Conservation (phyloP, 2,113 vertebrate species). For the Carassius gibelio region DNA sequence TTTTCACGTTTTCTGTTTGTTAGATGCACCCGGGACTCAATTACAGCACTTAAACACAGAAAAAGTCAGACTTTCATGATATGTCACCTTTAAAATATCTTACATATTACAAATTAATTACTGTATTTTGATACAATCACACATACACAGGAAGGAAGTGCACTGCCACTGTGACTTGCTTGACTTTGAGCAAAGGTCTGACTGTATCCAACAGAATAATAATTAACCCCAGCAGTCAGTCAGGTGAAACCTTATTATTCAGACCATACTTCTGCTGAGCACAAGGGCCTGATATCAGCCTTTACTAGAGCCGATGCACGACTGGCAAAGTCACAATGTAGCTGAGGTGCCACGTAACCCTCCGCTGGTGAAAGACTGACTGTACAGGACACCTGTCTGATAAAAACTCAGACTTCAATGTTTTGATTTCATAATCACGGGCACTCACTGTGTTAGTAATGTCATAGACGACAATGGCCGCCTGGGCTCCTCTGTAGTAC, state of each 20-base stretch:
- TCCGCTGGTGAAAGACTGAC: background rate
- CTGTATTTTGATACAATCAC: no score
- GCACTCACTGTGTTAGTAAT: constrained; percentile 95
- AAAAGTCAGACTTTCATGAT: no score
- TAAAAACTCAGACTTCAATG: background rate
- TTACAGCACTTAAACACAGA: no score
- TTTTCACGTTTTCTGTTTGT: no score
- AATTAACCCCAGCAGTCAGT: constrained; percentile 54
- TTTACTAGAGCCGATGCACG: background rate
- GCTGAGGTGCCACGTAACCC: background rate
- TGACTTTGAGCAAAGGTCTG: constrained; percentile 58
- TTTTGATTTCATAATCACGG: background rate
- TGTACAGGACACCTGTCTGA: background rate
- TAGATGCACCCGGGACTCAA: no score
- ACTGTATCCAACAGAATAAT: constrained; percentile 50
- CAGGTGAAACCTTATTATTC: constrained; percentile 38
- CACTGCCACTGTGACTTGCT: background rate
- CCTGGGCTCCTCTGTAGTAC: constrained; percentile 98
- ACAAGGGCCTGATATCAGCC: constrained; percentile 7
- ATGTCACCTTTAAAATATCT: no score
- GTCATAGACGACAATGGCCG: constrained; percentile 97
- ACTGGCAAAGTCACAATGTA: background rate
- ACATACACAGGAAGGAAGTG: background rate
- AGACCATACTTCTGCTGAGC: constrained; percentile 11
- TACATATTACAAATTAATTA: no score